Base-by-base conservation (phyloP, 2,113 vertebrate genomes). In the Colius striatus region DNA sequence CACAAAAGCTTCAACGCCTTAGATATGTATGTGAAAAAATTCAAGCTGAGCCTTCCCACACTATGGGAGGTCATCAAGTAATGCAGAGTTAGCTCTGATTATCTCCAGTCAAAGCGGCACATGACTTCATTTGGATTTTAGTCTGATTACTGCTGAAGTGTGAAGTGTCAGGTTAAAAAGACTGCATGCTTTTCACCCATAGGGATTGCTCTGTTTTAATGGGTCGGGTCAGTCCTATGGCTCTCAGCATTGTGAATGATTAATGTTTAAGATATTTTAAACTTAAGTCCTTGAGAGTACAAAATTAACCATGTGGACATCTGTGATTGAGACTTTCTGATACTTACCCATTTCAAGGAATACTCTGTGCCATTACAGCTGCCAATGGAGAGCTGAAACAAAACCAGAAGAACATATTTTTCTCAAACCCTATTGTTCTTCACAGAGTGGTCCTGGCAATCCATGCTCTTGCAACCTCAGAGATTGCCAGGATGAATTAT, bases 81-180 rank as follows among this genome's bases (percentile, higher is more conserved):
- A 95, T 84, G 88, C 70, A 53, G 63, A 74, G 77, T 78, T 78
- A 87, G 94, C 63, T 85, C 92, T 95, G 89, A 96, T 97, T 97
- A 90, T 97, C 87, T 94, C 79, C 38, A 66, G 71, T 66, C 82
- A 74, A 93, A 93, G 73, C 18, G 67, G 87, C 95, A 97, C 81
- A 87, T 91, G 94, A 96, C 97, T 95, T 83, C 73, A 88, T 93
- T 85, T 87, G 88, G 90, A 79, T 81, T 92, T 94, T 88, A 94
- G 87, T 68, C 96, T 97, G 92, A 84, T 97, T 95, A 94, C 94
- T 94, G 94, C 87, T 97, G 78, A 92, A 97, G 97, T 96, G 92
- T 97, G 94, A 97, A 97, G 91, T 95, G 96, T 95, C 90, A 76
- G 63, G 92, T 97, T 95, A 91, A 95, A 95, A 96, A 94, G 95